Percentiles rank a stretch among this genome's conserved stretches.
Evolutionary conservation across 2,113 vertebrate species (phyloP).

Genomic region (Amblyornis subalaris): DNA sequence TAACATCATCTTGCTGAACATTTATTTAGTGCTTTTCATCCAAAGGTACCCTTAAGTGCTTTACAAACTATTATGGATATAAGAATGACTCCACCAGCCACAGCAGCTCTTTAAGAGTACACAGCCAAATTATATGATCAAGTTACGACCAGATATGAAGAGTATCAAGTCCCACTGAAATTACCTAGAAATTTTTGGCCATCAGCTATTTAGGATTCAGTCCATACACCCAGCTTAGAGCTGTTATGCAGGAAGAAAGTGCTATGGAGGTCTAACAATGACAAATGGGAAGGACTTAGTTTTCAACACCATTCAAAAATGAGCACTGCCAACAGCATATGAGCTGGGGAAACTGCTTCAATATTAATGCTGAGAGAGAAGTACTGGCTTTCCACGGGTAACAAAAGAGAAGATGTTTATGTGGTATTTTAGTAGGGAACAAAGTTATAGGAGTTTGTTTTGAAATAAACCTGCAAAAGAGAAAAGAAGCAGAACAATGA

Average conservation of each 20-base stretch:
- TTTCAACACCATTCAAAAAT: slow-evolving; percentile 11
- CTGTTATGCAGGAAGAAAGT: slow-evolving; percentile 29
- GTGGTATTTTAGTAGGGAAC: neutral
- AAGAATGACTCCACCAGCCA: slow-evolving; percentile 61
- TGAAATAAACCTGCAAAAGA: neutral
- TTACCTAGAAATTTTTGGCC: slow-evolving; percentile 51
- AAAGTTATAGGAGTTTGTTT: neutral
- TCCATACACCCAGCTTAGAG: slow-evolving; percentile 11
- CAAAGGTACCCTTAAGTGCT: slow-evolving; percentile 66
- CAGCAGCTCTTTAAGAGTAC: slow-evolving; percentile 61
- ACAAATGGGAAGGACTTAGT: slow-evolving; percentile 23
- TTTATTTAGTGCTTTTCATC: slow-evolving; percentile 68
- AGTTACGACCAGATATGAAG: slow-evolving; percentile 62
- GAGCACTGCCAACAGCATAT: neutral
- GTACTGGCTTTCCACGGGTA: neutral
- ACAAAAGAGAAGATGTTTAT: neutral
- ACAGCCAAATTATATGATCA: slow-evolving; percentile 57
- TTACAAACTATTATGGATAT: slow-evolving; percentile 66
- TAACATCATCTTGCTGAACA: slow-evolving; percentile 56
- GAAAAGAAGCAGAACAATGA: neutral
- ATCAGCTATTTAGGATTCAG: slow-evolving; percentile 48
- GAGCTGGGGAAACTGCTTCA: slow-evolving; percentile 6
- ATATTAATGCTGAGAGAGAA: neutral
- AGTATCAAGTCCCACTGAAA: slow-evolving; percentile 56
- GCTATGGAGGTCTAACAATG: slow-evolving; percentile 28